These are phyloP conservation scores for Galaxias olidus DNA, from an alignment of 2,797 vertebrate species.

Conservation along the genomic window DNA sequence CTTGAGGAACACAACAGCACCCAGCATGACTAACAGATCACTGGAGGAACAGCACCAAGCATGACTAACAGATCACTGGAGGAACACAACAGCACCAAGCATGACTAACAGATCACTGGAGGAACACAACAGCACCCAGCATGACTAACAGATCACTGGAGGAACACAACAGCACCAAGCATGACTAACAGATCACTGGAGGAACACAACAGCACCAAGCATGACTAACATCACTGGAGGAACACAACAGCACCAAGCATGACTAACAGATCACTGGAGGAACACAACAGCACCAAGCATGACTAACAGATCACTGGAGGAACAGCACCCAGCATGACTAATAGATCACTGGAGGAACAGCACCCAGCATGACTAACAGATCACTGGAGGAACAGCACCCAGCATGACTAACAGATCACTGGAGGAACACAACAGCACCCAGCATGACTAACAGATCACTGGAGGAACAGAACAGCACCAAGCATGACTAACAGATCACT, in stretches of 20 bases:
- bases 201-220: neutral
- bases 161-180: neutral
- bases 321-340: neutral
- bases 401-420: too few relatives aligned
- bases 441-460: too few relatives aligned
- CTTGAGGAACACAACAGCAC: slow-evolving; percentile 57
- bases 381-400: slow-evolving; percentile 74
- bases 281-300: neutral
- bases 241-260: neutral
- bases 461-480: neutral
- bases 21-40: too few relatives aligned
- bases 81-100: neutral
- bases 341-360: slow-evolving; percentile 79
- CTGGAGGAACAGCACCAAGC: slow-evolving; percentile 55
- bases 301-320: too few relatives aligned
- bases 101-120: too few relatives aligned
- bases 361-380: too few relatives aligned
- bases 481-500: too few relatives aligned
- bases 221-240: slow-evolving; percentile 84
- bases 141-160: too few relatives aligned
- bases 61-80: too few relatives aligned
- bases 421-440: neutral
- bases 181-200: too few relatives aligned
- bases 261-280: too few relatives aligned
- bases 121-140: neutral